Conservation (phyloP, 37 sponge, comb jelly and placozoan genomes). For the Hexactinellida sp. region DNA sequence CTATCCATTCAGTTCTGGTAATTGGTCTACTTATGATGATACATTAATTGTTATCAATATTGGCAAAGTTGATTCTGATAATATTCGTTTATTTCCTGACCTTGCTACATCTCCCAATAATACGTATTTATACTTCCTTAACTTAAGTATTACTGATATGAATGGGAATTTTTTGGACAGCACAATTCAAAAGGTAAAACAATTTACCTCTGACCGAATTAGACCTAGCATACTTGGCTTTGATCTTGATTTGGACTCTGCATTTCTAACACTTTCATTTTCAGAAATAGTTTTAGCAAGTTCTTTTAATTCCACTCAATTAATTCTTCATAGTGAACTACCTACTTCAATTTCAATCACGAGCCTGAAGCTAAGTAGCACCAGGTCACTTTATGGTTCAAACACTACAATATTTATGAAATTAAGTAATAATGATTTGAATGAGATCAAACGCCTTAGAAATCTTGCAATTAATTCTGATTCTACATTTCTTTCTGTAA, state of each 20-base stretch:
- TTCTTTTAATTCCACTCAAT: constrained; percentile 37
- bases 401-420: constrained; percentile 44
- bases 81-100: constrained; percentile 42
- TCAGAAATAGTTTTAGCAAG: constrained; percentile 53
- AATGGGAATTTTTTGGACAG: constrained; percentile 31
- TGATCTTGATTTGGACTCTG: constrained; percentile 51
- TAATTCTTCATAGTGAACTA: constrained; percentile 29
- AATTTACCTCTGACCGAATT: constrained; percentile 29
- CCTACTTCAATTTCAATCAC: neutral
- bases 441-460: constrained; percentile 60
- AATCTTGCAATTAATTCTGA: constrained; percentile 24
- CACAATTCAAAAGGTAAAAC: constrained; percentile 20
- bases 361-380: constrained; percentile 45
- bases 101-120: constrained; percentile 31
- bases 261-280: constrained; percentile 38
- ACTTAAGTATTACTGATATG: constrained; percentile 49
- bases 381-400: constrained; percentile 39
- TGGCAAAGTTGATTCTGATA: constrained; percentile 74
- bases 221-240: constrained; percentile 40
- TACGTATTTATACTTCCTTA: constrained; percentile 35
- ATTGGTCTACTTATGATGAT: constrained; percentile 30
- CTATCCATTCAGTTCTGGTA: constrained; percentile 61
- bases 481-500: constrained; percentile 41
- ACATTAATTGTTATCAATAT: constrained; percentile 45
- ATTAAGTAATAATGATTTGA: constrained; percentile 42